Evolutionary conservation across 2,113 vertebrate species (phyloP), one percentile per base, ranked within the genome.

Genomic region (Lates calcarifer): DNA sequence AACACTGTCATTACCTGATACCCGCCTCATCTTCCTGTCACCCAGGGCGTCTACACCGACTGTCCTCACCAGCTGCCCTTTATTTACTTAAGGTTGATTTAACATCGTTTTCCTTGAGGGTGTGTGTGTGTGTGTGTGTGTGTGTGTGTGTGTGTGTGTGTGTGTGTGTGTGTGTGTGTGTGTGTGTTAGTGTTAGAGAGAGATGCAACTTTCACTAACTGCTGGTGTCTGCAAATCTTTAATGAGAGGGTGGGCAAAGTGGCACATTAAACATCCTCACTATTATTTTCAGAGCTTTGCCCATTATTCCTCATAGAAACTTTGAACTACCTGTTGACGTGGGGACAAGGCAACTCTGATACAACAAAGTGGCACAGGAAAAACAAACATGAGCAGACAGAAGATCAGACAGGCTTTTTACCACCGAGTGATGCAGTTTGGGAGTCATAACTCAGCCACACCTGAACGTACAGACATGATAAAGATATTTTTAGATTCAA

Each of bases 1-100:
- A 35, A 83, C 49, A 1, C 70, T 79, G 82, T 87, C 74, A 84
- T 65, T 85, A 85, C 69, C 81, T 84, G 78, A 86, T 22, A 70
- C 33, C 41, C 1, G 26, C n/a, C 60, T 67, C 18, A 5, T 61
- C 45, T 58, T 69, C 56, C 53, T 73, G 49, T 71, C 74, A 60
- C 74, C 49, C 65, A 22, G 49, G 37, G 60, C 62, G 10, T 63
- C 72, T 5, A 28, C n/a, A 29, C 60, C 35, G 10, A 37, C 80
- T 4, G 26, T 61, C 55, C 45, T 76, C 70, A 67, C 41, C 81
- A 84, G 49, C 67, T 85, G 74, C 72, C 45, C 71, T 87, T 91
- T 77, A 85, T 86, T 68, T 61, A 47, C 31, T 72, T 78, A 76
- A 26, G 62, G 68, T 43, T 69, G 76, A 82, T 37, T 65, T 37